Conservation (phyloP, 2,797 vertebrate species). For the Lagocephalus sceleratus region DNA sequence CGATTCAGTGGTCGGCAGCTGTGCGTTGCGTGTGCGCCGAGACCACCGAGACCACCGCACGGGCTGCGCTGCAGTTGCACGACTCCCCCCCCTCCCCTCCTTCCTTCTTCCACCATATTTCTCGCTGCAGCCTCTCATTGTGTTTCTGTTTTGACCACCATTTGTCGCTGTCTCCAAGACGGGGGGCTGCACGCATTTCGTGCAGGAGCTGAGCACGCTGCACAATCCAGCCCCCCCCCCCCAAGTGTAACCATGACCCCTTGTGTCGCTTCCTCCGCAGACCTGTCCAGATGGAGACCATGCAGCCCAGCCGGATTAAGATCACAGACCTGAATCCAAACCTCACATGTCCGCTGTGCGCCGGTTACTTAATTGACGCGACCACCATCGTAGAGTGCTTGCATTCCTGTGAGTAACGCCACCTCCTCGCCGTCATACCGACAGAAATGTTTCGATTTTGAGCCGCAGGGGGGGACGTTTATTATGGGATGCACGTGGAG, state of each 20-base stretch:
- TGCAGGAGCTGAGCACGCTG: too few species aligned
- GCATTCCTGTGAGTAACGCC: constrained; percentile 87
- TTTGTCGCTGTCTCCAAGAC: too few species aligned
- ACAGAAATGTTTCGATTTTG: too few species aligned
- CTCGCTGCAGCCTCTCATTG: neutral
- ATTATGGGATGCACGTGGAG: too few species aligned
- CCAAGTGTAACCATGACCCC: neutral
- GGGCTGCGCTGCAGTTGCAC: constrained; percentile 25
- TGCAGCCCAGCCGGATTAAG: constrained; percentile 91
- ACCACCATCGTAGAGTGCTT: constrained; percentile 93
- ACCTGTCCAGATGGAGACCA: constrained; percentile 78
- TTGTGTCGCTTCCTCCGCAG: constrained; percentile 43
- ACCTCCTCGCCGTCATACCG: neutral
- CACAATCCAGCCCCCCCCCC: too few species aligned
- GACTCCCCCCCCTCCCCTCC: constrained; percentile 1
- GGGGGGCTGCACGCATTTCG: too few species aligned
- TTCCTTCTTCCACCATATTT: neutral
- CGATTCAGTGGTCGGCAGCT: constrained; percentile 41
- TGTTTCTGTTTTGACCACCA: neutral
- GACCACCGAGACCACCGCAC: constrained; percentile 2
- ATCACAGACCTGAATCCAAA: constrained; percentile 93
- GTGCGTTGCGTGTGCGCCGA: too few species aligned
- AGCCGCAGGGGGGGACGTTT: too few species aligned
- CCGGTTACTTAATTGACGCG: constrained; percentile 92
- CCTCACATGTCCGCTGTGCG: constrained; percentile 90